Percentiles rank a stretch among this genome's conserved stretches.
Conservation (phyloP, 1,140 invertebrate species). For the Drosophila miranda region DNA sequence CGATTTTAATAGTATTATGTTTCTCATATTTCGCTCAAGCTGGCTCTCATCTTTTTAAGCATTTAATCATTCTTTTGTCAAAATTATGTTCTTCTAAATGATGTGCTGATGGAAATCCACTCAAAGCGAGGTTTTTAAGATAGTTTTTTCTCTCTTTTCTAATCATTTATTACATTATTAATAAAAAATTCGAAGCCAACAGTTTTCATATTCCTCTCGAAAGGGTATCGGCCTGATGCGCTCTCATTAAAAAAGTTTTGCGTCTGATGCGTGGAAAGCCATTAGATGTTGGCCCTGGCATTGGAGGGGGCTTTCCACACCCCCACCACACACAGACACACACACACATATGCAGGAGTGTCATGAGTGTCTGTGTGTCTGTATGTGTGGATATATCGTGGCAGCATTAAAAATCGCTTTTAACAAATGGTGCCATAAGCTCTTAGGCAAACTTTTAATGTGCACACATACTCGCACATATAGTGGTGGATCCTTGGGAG, state of each 20-base stretch:
- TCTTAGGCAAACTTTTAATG: constrained; percentile 77
- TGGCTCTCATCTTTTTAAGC: too few relatives aligned
- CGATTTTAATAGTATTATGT: background rate
- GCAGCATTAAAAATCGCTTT: constrained; percentile 79
- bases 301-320: constrained; percentile 16
- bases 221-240: constrained; percentile 46
- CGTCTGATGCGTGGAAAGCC: constrained; percentile 56
- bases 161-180: too few relatives aligned
- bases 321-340: too few relatives aligned
- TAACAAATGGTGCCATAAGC: constrained; percentile 78
- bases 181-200: background rate
- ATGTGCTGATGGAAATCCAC: too few relatives aligned
- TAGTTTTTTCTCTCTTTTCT: too few relatives aligned
- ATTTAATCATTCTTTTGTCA: too few relatives aligned
- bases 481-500: constrained; percentile 23
- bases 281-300: constrained; percentile 65
- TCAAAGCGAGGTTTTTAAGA: too few relatives aligned
- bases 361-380: background rate
- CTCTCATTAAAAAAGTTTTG: constrained; percentile 64
- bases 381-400: constrained; percentile 49
- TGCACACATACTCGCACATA: constrained; percentile 39
- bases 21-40: background rate
- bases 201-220: background rate
- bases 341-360: too few relatives aligned
- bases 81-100: too few relatives aligned